These are phyloP conservation scores for Dastarcus helophoroides DNA, from an alignment of 2,888 invertebrate species.

Conservation along the genomic window DNA sequence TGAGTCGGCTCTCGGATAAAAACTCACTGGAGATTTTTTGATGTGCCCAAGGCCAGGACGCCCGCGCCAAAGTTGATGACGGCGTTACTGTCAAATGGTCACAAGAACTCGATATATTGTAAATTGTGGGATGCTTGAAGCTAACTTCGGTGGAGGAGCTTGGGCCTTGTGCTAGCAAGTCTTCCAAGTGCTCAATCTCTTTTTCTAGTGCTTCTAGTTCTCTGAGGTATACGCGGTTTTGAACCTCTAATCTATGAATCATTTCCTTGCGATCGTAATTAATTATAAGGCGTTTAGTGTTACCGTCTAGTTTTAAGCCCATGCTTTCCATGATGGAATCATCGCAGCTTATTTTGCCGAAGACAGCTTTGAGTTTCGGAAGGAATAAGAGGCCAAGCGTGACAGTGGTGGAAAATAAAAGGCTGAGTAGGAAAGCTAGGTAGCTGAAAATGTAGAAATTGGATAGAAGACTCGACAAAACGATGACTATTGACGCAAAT, in stretches of 20 bases:
- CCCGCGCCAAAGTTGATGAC: no score
- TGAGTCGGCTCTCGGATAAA: no score
- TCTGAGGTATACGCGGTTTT: constrained; percentile 77
- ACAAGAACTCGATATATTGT: no score
- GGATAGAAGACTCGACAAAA: constrained; percentile 76
- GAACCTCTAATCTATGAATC: constrained; percentile 79
- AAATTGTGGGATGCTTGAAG: constrained; percentile 6
- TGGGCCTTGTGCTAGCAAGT: constrained; percentile 40
- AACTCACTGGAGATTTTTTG: no score
- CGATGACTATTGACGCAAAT: constrained; percentile 77
- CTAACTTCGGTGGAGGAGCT: not conserved
- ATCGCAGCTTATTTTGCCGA: constrained; percentile 51
- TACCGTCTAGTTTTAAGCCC: constrained; percentile 79
- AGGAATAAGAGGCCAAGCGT: constrained; percentile 77
- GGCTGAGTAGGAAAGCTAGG: constrained; percentile 70
- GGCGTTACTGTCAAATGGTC: no score
- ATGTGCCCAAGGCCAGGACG: no score
- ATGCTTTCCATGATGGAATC: constrained; percentile 81
- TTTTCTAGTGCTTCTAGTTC: constrained; percentile 70
- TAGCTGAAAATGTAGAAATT: constrained; percentile 72
- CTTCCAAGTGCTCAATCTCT: constrained; percentile 64
- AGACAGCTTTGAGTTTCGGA: constrained; percentile 70
- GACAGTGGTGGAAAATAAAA: constrained; percentile 75
- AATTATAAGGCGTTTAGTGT: constrained; percentile 49
- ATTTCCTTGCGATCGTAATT: constrained; percentile 68